Evolutionary conservation across 2,113 vertebrate species (phyloP).

Genomic region (Spheniscus mendiculus): DNA sequence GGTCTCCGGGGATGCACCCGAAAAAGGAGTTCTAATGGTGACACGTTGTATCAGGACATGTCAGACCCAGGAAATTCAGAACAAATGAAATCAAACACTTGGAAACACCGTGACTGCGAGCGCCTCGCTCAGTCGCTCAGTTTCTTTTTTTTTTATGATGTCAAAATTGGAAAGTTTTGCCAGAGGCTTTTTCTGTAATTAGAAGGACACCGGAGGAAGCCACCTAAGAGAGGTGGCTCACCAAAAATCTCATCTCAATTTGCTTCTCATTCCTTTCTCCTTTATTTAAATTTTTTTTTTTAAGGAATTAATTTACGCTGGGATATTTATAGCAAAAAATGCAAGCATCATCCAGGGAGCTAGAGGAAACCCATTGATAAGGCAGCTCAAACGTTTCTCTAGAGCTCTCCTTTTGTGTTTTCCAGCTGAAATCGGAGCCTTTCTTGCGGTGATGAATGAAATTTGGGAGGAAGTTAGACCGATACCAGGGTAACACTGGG

Average conservation of each 20-base stretch:
- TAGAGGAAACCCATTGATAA: background rate
- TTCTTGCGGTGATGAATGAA: background rate
- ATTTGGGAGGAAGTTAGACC: background rate
- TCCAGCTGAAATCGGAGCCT: rapidly evolving
- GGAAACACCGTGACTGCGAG: background rate
- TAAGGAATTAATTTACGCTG: background rate
- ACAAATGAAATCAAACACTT: rapidly evolving
- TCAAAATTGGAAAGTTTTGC: background rate
- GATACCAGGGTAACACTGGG: background rate
- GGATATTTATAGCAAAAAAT: background rate
- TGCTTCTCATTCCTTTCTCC: background rate
- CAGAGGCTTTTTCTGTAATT: background rate
- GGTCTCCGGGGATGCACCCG: rapidly evolving
- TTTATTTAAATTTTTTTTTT: background rate
- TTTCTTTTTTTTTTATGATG: rapidly evolving
- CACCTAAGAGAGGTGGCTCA: no score
- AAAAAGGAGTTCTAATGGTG: rapidly evolving
- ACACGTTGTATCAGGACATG: rapidly evolving
- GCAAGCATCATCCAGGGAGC: background rate
- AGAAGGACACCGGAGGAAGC: background rate
- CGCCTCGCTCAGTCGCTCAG: background rate
- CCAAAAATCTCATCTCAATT: background rate
- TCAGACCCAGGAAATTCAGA: background rate
- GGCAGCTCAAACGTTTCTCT: background rate
- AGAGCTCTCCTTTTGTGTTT: background rate